Base-by-base conservation (phyloP, 2,113 vertebrate genomes). In the Urocitellus parryii region DNA sequence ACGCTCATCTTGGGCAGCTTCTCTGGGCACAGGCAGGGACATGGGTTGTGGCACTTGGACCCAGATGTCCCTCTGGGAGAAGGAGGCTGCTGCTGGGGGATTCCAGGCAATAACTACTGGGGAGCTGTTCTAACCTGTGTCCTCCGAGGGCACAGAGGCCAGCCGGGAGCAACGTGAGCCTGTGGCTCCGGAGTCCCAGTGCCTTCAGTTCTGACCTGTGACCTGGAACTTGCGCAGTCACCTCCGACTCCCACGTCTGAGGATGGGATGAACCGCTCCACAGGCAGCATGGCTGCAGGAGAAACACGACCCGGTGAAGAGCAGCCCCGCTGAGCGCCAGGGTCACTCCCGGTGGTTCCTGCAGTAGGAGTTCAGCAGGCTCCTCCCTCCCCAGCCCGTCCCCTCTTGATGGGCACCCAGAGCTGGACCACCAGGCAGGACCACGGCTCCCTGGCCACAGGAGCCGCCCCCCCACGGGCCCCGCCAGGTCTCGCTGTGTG, bases 31-130 rank as follows among this genome's bases (percentile, higher is more conserved):
- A 0, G n/a, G 58, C 32, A 1, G 5, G 25, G 56, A n/a, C 2
- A 4, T 0, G 0, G 0, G 16, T 20, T 2, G 5, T 73, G n/a
- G 53, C 34, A 1, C 10, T 14, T 2, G 48, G 63, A 1, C 16
- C 51, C 16, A 0, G 6, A 39, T 29, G 2, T n/a, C 51, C 53
- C n/a, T 89, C 14, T 4, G 10, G 14, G 58, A 78, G 8, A 73
- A 73, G 76, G 11, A 0, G 39, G 10, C 22, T 84, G 4, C 12
- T 8, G 18, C 80, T 0, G 48, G 8, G 2, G 24, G 65, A 84
- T 45, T 32, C 6, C 0, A 3, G 27, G 0, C 2, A 29, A 42
- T 27, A 45, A 7, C 6, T 11, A 10, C 63, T 24, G 5, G 39
- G 39, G 7, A 39, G 61, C 42, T 20, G 9, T 7, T 86, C 53